Base-by-base conservation (phyloP, 2,797 vertebrate genomes). In the Acestrorhynchus altus region DNA sequence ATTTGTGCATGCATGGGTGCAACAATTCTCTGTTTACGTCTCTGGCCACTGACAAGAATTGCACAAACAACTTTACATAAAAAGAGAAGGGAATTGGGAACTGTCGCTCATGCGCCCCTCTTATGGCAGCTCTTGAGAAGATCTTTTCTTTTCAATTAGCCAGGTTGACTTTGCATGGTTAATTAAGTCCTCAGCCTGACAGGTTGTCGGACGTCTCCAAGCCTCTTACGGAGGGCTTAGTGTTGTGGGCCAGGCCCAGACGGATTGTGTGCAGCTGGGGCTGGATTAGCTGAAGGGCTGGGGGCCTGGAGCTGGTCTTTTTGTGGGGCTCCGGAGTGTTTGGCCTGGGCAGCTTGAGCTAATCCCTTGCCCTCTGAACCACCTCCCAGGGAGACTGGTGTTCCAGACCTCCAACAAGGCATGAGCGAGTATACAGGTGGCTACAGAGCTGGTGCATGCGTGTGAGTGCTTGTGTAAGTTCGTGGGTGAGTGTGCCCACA, bases 221-320 rank as follows among this genome's bases (percentile, higher is more conserved):
- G 91, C 92, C 87, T 92, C 92, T 93, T 93, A 92, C 82, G 49
- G 13, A 64, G 81, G 83, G 86, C 83, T 93, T 94, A 92, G 86
- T 83, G 87, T 86, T 77, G 80, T 35, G 35, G 65, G 59, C 89
- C 88, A 88, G 82, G 87, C 87, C 89, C 90, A 93, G 92, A 92
- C 88, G 89, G 91, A 92, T 91, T 93, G 90, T 90, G 90, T 93
- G 90, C 92, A 92, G 90, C 90, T 93, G 92, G 92, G 92, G 91
- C 90, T 90, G 89, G 92, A 94, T 94, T 93, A 94, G 86, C 86
- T 84, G 22, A 80, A 79, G 84, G 87, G 86, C 89, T 88, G 83
- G 84, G 87, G 85, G 87, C 88, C 90, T 79, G 83, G 86, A 87
- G 88, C 91, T 88, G 82, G 90, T 86, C 85, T 92, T 82, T 92